Percentiles rank a stretch among this genome's conserved stretches.
Evolutionary conservation across 1,140 invertebrate genomes (phyloP).

Genomic region (Orchestia grillus): DNA sequence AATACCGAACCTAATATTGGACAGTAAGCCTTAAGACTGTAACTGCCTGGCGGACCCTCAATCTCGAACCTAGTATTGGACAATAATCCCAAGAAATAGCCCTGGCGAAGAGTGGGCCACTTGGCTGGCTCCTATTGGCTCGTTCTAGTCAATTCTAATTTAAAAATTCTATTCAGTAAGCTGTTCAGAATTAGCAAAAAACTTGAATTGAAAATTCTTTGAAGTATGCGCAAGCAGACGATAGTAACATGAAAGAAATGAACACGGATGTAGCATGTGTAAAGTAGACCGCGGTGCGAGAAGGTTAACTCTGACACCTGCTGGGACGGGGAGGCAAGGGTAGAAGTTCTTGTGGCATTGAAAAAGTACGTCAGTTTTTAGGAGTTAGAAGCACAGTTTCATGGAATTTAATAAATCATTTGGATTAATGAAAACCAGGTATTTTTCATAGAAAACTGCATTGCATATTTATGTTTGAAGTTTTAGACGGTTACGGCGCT

Average conservation of each 20-base stretch:
- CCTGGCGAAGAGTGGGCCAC: no score
- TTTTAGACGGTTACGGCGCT: background rate
- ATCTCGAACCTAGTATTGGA: background rate
- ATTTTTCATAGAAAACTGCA: background rate
- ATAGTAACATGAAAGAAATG: background rate
- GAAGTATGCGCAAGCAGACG: background rate
- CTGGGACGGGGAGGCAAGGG: background rate
- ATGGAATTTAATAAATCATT: background rate
- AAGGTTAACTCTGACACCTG: background rate
- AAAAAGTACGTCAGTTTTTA: background rate
- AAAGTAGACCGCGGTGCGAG: background rate
- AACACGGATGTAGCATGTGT: background rate
- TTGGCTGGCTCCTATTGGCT: no score
- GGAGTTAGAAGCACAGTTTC: background rate
- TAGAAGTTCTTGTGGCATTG: background rate
- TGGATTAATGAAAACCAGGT: background rate
- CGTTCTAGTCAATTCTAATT: no score
- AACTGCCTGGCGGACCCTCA: background rate
- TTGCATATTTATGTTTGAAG: background rate
- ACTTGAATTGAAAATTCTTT: background rate
- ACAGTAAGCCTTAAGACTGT: background rate
- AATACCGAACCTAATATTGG: background rate
- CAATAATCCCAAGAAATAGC: background rate
- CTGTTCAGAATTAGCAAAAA: no score
- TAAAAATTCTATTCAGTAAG: no score